Base-by-base conservation (phyloP, 2,888 invertebrate species). In the Vesta saturnalis region DNA sequence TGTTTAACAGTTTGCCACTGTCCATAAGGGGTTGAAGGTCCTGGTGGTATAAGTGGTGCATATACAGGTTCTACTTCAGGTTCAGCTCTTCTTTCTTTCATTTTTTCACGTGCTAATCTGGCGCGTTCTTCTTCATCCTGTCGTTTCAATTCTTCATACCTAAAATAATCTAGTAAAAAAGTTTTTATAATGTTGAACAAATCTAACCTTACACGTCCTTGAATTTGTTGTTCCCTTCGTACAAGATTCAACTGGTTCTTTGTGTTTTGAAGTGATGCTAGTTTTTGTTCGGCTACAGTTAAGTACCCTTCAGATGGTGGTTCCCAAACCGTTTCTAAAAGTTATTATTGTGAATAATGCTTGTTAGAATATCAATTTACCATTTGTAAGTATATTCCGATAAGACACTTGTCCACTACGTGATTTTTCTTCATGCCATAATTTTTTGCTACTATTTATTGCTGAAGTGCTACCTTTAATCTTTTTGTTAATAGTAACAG, bases 371-470 rank as follows among this genome's bases (percentile, higher is more conserved):
- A 62, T 18, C 16, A 12, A 46, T 43, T 30, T 58, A 58, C 94
- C 93, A 85, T 93, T 92, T 35, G 94, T 94, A 73, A 91, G 87
- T 1, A 89, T 90, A 82, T 96, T 94, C 94, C 95, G 96, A 78
- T 92, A 97, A 81, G 96, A 96, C 0, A 90, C 88, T 75, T 90
- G 87, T 0, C 94, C 95, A 77, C 93, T 92, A 56, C 91, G 90
- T 69, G 90, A 89, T 74, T 89, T 89, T 0, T 91, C 91, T 83
- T 96, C 94, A 72, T 92, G 90, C 96, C 96, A 96, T 18, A 90
- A 81, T 73, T 83, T 85, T 30, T 82, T 81, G 43, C 77, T 81
- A n/a, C 39, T 39, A 6, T 39, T 39, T 10, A 39, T 39, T 30
- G 73, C 75, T 68, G 82, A 74, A 71, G 81, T 80, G 16, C 80